Evolutionary conservation across 1,140 invertebrate species (phyloP).

Genomic region (Homalodisca vitripennis): DNA sequence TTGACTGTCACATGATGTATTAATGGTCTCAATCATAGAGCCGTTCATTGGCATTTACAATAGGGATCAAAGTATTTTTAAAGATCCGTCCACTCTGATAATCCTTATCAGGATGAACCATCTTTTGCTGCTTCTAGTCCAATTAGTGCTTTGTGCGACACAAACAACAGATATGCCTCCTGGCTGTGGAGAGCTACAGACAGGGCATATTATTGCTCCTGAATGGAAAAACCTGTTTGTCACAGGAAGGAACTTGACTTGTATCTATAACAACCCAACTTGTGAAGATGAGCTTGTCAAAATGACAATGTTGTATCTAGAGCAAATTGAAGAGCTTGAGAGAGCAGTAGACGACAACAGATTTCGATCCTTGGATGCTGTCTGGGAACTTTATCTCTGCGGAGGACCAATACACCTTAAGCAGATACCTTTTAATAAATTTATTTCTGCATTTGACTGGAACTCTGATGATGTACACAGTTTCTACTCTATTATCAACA

Average conservation of each 20-base stretch:
- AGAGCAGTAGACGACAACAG: background rate
- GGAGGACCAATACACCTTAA: background rate
- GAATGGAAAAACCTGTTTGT: background rate
- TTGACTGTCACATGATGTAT: no score
- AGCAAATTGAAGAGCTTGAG: background rate
- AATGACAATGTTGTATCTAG: background rate
- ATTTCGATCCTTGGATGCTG: constrained; percentile 9
- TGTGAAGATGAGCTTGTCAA: background rate
- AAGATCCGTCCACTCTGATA: no score
- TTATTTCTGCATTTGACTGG: background rate
- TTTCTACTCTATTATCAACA: background rate
- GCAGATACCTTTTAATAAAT: background rate
- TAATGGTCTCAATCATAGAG: no score
- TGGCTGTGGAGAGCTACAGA: background rate
- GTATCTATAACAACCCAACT: background rate
- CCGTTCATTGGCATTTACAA: no score
- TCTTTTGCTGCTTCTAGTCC: background rate
- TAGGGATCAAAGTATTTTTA: no score
- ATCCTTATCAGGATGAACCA: background rate
- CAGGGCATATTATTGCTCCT: background rate
- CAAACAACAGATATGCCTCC: background rate
- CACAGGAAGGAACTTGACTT: background rate
- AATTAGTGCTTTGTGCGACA: background rate
- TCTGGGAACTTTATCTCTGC: background rate
- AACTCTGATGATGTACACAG: background rate